Base-by-base conservation (phyloP, 2,797 vertebrate genomes). In the Momotus momota region DNA sequence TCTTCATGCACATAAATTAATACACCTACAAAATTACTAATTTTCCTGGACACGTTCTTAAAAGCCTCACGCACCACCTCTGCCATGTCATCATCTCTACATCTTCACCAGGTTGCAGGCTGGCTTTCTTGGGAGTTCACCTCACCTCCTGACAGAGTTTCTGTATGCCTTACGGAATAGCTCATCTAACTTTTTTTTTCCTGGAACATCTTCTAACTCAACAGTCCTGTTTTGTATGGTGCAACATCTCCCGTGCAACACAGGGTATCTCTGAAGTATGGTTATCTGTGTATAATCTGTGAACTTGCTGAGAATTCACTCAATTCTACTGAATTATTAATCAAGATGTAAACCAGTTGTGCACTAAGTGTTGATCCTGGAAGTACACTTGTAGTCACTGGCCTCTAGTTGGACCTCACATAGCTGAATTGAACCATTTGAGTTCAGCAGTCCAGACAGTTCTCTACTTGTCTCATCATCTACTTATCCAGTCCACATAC, bases 261-360 rank as follows among this genome's bases (percentile, higher is more conserved):
- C 18, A 55, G n/a, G 7, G 5, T 38, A 12, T 84, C 13, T 86
- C n/a, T 45, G 40, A 61, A 75, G 70, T 48, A 31, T 6, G 46
- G 18, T 26, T 70, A 18, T 29, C 9, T 45, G 9, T 52, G 18
- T 81, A 22, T 65, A 22, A 38, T 55, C 41, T 78, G 6, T 57
- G n/a, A 86, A 55, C 22, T 73, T 86, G 23, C 19, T 64, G 33
- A 65, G 57, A 54, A 16, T 83, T 83, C 23, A 35, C 31, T 72
- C 0, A 0, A 27, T 78, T 25, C 20, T 10, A 27, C 18, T 27
- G 18, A 40, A 29, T 43, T 4, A 1, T 54, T 70, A 54, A 22
- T 58, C 38, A 58, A 74, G 25, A 69, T 10, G 25, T 40, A 20
- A 78, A 43, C 38, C 14, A 35, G 18, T 54, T 80, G 48, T 75